A percentile compares a stretch with the other conserved stretches of the same genome.
These are phyloP conservation scores for Poeciliopsis occidentalis DNA, from an alignment of 2,113 vertebrate genomes.

Conservation along the genomic window DNA sequence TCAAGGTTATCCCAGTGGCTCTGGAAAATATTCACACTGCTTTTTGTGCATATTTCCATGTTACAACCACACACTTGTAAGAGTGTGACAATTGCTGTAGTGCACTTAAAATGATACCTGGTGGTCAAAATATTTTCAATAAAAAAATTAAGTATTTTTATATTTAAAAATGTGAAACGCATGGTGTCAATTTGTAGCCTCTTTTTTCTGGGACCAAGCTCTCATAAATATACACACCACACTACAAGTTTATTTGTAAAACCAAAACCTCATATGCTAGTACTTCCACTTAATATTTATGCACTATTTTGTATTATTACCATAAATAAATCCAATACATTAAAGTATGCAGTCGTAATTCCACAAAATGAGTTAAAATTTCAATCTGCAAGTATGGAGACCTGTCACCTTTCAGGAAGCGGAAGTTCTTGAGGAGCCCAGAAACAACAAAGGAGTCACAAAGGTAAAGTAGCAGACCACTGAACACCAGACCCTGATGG, in stretches of 20 bases:
- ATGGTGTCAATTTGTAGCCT: no score
- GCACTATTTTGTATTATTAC: neutral
- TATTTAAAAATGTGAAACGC: no score
- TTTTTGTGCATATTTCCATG: neutral
- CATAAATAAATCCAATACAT: neutral
- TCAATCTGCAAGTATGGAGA: neutral
- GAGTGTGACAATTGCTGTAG: neutral
- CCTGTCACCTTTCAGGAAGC: conserved; percentile 92
- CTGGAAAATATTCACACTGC: neutral
- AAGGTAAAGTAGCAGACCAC: conserved; percentile 95
- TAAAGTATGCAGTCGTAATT: neutral
- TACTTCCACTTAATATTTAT: no score
- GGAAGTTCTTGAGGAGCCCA: conserved; percentile 92
- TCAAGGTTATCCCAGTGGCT: no score
- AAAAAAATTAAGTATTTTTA: no score
- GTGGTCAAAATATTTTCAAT: no score
- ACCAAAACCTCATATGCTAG: neutral
- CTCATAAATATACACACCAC: neutral
- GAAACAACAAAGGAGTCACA: conserved; percentile 96
- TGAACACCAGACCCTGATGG: conserved; percentile 92
- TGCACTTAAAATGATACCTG: no score
- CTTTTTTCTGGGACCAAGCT: neutral
- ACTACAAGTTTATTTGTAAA: neutral
- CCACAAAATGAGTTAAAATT: neutral
- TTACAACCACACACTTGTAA: neutral